A percentile compares a stretch with the other conserved stretches of the same genome.
Conservation (phyloP, 1,140 invertebrate genomes). For the Aphelenchoides fujianensis region DNA sequence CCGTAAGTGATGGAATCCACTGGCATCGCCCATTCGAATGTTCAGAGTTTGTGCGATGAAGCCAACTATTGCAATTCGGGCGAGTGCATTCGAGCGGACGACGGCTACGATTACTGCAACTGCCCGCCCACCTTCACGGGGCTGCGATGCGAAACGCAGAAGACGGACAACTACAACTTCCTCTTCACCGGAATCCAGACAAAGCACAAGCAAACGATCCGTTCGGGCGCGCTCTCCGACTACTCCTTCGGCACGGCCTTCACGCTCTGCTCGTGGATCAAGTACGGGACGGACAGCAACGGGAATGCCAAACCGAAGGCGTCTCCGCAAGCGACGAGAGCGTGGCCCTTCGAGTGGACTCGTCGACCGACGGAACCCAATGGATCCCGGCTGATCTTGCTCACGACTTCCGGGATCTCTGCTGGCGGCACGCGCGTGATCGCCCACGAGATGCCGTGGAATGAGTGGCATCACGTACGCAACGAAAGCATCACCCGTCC, state of each 20-base stretch:
- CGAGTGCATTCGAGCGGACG: neutral
- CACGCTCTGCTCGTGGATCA: neutral
- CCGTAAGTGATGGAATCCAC: neutral
- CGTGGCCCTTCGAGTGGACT: neutral
- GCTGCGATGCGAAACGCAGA: neutral
- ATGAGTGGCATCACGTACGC: neutral
- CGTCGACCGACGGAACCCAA: neutral
- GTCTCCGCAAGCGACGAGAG: neutral
- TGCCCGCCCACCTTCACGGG: neutral
- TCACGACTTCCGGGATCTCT: too few relatives aligned
- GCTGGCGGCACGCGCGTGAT: too few relatives aligned
- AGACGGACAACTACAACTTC: constrained; percentile 1
- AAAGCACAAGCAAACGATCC: neutral
- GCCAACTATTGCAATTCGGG: constrained; percentile 1
- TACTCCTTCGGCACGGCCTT: neutral
- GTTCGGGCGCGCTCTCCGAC: neutral
- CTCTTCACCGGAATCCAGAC: neutral
- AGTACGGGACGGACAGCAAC: neutral
- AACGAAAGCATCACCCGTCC: too few relatives aligned
- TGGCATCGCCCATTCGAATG: neutral
- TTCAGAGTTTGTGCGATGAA: neutral
- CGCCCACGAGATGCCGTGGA: neutral
- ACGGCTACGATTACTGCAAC: neutral
- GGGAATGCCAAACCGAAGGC: neutral
- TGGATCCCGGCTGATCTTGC: neutral